Evolutionary conservation across 2,888 invertebrate species (phyloP).

Genomic region (Steinernema carpocapsae): DNA sequence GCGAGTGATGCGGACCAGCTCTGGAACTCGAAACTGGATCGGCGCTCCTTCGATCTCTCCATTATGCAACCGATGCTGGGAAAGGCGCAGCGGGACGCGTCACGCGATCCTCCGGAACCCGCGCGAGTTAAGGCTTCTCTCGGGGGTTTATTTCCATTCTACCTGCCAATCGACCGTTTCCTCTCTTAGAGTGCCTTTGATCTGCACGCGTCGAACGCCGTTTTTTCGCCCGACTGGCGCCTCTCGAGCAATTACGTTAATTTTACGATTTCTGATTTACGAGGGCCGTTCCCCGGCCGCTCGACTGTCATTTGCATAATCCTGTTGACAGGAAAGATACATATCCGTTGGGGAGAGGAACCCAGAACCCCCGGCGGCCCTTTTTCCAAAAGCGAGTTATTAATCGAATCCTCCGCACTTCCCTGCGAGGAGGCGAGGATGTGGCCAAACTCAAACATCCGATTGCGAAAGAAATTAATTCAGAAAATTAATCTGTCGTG

Average conservation of each 20-base stretch:
- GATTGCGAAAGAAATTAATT: slow-evolving; percentile 34
- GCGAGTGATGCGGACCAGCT: slow-evolving; percentile 1
- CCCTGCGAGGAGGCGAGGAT: neutral
- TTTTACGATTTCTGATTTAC: slow-evolving; percentile 35
- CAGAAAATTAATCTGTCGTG: slow-evolving; percentile 17
- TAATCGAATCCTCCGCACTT: slow-evolving; percentile 24
- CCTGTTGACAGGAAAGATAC: slow-evolving; percentile 30
- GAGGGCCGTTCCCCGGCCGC: slow-evolving; percentile 3
- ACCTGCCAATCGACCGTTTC: neutral
- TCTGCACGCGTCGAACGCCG: slow-evolving; percentile 1
- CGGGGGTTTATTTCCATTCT: too few relatives aligned
- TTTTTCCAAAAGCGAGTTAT: slow-evolving; percentile 24
- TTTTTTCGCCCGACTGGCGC: slow-evolving; percentile 33
- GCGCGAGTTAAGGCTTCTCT: neutral
- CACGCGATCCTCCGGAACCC: slow-evolving; percentile 32
- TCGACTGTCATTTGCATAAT: slow-evolving; percentile 32
- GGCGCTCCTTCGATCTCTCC: neutral
- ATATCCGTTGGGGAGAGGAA: slow-evolving; percentile 25
- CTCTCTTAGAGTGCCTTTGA: slow-evolving; percentile 21
- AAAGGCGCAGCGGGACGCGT: slow-evolving; percentile 17
- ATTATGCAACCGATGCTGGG: slow-evolving; percentile 27
- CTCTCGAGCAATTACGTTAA: slow-evolving; percentile 32
- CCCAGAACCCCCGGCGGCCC: neutral
- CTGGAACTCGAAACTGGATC: neutral
- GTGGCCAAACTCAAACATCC: neutral